These are phyloP conservation scores for Sinocyclocheilus anophthalmus DNA, from an alignment of 2,113 vertebrate genomes.

Conservation along the genomic window DNA sequence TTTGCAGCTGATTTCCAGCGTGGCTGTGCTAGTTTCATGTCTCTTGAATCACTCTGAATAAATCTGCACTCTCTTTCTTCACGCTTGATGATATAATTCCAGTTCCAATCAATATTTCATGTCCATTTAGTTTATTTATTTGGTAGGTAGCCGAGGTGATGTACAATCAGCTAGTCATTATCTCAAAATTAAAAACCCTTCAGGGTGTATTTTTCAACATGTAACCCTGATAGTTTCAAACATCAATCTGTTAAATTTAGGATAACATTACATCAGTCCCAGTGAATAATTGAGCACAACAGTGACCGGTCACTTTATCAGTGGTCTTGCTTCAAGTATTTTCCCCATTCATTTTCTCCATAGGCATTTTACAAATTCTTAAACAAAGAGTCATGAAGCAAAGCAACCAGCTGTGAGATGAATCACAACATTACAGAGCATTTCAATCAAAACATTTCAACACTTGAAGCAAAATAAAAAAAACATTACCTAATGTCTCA, in stretches of 20 bases:
- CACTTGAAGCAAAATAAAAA: too few relatives aligned
- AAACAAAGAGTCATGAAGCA: background rate
- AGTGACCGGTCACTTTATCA: constrained; percentile 7
- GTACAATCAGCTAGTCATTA: background rate
- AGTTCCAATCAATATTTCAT: constrained; percentile 8
- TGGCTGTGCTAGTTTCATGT: background rate
- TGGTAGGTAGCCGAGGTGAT: background rate
- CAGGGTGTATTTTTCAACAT: constrained; percentile 4
- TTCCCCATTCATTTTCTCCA: background rate
- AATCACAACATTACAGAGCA: background rate
- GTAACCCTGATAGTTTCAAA: constrained; percentile 3
- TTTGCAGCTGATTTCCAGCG: too few relatives aligned
- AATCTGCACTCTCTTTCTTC: background rate
- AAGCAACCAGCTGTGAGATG: constrained; percentile 3
- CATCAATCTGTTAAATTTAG: constrained; percentile 16
- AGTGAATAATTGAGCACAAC: constrained; percentile 2
- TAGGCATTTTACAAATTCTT: background rate
- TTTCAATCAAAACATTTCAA: too few relatives aligned
- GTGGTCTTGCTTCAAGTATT: background rate
- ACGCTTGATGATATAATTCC: background rate
- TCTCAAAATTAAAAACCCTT: background rate
- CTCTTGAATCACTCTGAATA: background rate
- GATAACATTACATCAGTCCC: constrained; percentile 11
- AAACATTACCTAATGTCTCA: too few relatives aligned
- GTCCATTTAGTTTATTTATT: constrained; percentile 19